Base-by-base conservation (phyloP, 2,797 vertebrate genomes). In the Pseudochromis fuscus region DNA sequence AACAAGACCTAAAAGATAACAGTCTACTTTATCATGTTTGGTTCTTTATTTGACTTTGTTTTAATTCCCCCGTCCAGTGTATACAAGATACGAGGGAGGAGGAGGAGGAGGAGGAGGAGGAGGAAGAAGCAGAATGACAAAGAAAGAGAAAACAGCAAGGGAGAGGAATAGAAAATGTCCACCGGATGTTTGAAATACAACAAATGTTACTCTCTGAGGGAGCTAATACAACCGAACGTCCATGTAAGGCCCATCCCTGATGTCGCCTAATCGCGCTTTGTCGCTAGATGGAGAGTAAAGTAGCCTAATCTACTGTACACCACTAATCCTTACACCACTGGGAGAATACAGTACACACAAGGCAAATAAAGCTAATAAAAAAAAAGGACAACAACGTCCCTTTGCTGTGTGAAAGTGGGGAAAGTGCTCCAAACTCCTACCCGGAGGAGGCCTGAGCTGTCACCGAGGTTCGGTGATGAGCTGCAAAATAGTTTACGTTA, bases 401-500 rank as follows among this genome's bases (percentile, higher is more conserved):
- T 67, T 44, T 61, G 77, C 69, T 71, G 53, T 71, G 53, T 61
- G 8, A 79, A 75, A 89, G 68, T 90, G 87, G 80, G 88, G 19
- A 63, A 66, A 75, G 67, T 63, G 62, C 71, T 64, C 33, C 49
- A 30, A 59, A 58, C 65, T 64, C n/a, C n/a, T 37, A 49, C 5
- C 44, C 21, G 72, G 45, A 64, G 69, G 55, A 66, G 61, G 69
- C 24, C 19, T 62, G 82, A 88, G 79, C 82, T 76, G 88, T 86
- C 85, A 79, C 65, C 56, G 76, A 84, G 44, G 59, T 78, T 65
- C 16, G 31, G 33, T 46, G 81, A 88, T 57, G 86, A 55, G 85
- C 77, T 72, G 62, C 77, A 83, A 84, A 88, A 87, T 40, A 86
- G 88, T 91, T 91, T 89, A 89, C 87, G 89, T 88, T 86, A 70